Conservation (phyloP, 2,888 invertebrate genomes). For the Bedellia somnulentella region DNA sequence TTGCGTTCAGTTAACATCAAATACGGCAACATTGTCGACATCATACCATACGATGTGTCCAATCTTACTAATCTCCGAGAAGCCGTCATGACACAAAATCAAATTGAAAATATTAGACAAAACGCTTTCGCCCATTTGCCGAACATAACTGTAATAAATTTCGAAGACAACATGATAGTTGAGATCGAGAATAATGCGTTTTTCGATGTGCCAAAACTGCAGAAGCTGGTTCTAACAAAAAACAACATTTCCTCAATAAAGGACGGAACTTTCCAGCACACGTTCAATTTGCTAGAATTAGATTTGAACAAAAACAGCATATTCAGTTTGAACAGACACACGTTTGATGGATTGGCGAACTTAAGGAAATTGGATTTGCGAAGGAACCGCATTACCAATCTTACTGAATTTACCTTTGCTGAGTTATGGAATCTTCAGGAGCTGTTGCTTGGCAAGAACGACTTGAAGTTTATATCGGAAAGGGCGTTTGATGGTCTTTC, state of each 20-base stretch:
- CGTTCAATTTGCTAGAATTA: slow-evolving; percentile 74
- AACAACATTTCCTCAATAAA: slow-evolving; percentile 85
- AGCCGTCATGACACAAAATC: slow-evolving; percentile 68
- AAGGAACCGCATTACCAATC: slow-evolving; percentile 72
- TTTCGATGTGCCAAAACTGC: slow-evolving; percentile 69
- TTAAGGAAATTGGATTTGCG: slow-evolving; percentile 74
- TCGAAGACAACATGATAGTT: slow-evolving; percentile 76
- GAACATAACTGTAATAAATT: slow-evolving; percentile 67
- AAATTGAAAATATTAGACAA: slow-evolving; percentile 67
- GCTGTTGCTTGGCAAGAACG: slow-evolving; percentile 69
- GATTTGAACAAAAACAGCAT: slow-evolving; percentile 81
- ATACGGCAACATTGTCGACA: slow-evolving; percentile 70
- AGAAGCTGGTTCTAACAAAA: slow-evolving; percentile 77
- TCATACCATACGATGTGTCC: slow-evolving; percentile 73
- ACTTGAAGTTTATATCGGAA: slow-evolving; percentile 72
- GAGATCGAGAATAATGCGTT: slow-evolving; percentile 76
- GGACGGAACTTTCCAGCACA: slow-evolving; percentile 77
- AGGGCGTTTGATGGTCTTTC: slow-evolving; percentile 77
- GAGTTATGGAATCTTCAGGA: slow-evolving; percentile 75
- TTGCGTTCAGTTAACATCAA: slow-evolving; percentile 70
- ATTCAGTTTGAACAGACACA: slow-evolving; percentile 72
- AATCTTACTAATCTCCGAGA: slow-evolving; percentile 71
- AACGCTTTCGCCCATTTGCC: slow-evolving; percentile 74
- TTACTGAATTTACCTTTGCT: slow-evolving; percentile 78
- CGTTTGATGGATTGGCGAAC: slow-evolving; percentile 75